Evolutionary conservation across 1,140 invertebrate genomes (phyloP).

Genomic region (Platyscapa corneri): DNA sequence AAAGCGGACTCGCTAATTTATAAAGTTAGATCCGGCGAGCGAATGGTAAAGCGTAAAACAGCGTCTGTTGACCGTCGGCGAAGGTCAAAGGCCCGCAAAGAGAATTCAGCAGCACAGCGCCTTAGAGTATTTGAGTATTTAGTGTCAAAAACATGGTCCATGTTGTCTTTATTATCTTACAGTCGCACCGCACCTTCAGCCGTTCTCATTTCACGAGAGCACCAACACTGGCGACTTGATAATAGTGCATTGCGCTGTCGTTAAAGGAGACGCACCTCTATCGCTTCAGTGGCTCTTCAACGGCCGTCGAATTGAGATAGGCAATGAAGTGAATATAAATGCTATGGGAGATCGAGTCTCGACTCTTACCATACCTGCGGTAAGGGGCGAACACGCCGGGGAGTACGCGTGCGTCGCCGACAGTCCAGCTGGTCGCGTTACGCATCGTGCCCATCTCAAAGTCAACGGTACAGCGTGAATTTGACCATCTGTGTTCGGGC

Average conservation of each 20-base stretch:
- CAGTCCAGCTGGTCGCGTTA: conserved; percentile 80
- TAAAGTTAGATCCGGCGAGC: too few species aligned
- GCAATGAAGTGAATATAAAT: conserved; percentile 76
- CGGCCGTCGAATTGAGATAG: conserved; percentile 71
- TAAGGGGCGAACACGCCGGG: conserved; percentile 78
- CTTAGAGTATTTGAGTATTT: not conserved
- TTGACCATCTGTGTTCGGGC: not conserved
- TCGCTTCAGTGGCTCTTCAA: conserved; percentile 80
- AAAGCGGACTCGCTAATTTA: too few species aligned
- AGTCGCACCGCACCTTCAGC: conserved; percentile 72
- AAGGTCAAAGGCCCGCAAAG: not conserved
- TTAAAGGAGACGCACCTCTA: conserved; percentile 84
- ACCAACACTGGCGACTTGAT: conserved; percentile 77
- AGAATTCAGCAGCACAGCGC: not conserved
- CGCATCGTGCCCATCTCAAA: conserved; percentile 77
- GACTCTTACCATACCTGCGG: conserved; percentile 72
- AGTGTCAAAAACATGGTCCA: conserved; percentile 14
- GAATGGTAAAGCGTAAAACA: too few species aligned
- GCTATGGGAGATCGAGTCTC: conserved; percentile 76
- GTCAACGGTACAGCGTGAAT: conserved; percentile 72
- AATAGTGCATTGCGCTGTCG: conserved; percentile 81
- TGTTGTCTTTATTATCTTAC: conserved; percentile 62
- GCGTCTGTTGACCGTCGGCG: too few species aligned
- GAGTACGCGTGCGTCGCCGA: conserved; percentile 84
- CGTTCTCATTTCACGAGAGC: conserved; percentile 71